Evolutionary conservation across 2,113 vertebrate species (phyloP).

Genomic region (Rhipidura dahli): DNA sequence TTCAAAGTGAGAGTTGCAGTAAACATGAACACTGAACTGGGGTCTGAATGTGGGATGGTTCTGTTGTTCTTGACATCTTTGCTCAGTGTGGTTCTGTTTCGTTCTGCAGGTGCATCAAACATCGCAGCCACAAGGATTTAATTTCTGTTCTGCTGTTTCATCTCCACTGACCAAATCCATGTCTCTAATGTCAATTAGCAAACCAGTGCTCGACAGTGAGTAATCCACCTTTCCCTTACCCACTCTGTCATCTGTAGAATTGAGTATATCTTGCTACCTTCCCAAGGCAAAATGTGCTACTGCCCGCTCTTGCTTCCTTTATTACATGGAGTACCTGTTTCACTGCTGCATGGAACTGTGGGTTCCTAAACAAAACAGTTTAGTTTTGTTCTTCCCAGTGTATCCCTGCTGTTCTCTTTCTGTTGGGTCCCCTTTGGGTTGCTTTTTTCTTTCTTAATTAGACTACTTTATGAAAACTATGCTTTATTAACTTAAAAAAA

Average conservation of each 20-base stretch:
- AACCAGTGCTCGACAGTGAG: slow-evolving; percentile 89
- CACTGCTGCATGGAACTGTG: not conserved
- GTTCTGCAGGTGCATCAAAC: slow-evolving; percentile 61
- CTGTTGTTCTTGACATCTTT: not conserved
- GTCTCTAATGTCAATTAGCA: slow-evolving; percentile 90
- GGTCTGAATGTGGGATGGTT: not conserved
- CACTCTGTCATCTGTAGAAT: not conserved
- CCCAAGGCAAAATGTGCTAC: not conserved
- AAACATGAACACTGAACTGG: not conserved
- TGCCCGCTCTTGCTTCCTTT: not conserved
- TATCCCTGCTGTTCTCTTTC: not conserved
- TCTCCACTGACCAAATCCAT: slow-evolving; percentile 92
- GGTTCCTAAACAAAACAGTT: too few relatives aligned
- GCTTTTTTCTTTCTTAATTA: not conserved
- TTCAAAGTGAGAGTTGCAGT: not conserved
- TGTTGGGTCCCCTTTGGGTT: not conserved
- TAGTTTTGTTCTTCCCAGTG: not conserved
- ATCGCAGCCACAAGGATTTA: slow-evolving; percentile 68
- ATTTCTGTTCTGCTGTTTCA: slow-evolving; percentile 71
- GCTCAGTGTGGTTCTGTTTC: slow-evolving; percentile 5
- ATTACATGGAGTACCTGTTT: not conserved
- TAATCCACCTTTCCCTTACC: slow-evolving; percentile 16
- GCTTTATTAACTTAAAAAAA: not conserved
- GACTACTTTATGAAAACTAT: not conserved
- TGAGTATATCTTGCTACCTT: not conserved